These are phyloP conservation scores for Tholera decimalis DNA, from an alignment of 2,888 invertebrate genomes.

Conservation along the genomic window DNA sequence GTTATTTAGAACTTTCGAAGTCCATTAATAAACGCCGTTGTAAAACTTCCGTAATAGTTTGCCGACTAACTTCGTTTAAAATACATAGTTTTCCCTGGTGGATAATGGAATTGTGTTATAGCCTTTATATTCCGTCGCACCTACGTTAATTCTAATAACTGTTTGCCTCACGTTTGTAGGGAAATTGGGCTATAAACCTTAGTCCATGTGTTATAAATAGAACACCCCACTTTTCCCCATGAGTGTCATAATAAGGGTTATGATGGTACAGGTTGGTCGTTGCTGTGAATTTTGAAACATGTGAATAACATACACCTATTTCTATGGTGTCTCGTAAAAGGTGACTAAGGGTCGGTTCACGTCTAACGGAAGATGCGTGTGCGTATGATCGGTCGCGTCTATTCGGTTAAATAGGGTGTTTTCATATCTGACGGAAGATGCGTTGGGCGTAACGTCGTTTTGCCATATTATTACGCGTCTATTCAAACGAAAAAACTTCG, in stretches of 20 bases:
- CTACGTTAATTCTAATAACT: constrained; percentile 53
- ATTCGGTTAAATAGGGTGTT: too few species aligned
- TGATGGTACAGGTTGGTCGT: not conserved
- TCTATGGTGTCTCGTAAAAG: constrained; percentile 4
- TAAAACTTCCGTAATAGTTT: constrained; percentile 57
- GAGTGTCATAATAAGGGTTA: constrained; percentile 42
- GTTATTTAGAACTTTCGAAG: constrained; percentile 52
- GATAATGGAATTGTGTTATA: constrained; percentile 53
- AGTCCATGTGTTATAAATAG: constrained; percentile 19
- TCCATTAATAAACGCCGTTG: constrained; percentile 46
- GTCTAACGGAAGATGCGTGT: too few species aligned
- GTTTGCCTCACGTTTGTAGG: constrained; percentile 42
- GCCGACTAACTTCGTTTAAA: constrained; percentile 38
- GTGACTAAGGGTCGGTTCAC: not conserved
- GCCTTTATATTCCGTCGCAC: constrained; percentile 37
- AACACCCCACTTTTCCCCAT: constrained; percentile 29
- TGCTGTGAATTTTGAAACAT: constrained; percentile 10
- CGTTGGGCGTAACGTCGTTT: too few species aligned
- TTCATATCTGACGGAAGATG: too few species aligned
- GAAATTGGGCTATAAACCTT: constrained; percentile 29
- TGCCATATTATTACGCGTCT: too few species aligned
- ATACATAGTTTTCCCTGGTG: constrained; percentile 37
- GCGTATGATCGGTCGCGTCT: too few species aligned
- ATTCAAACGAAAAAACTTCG: too few species aligned
- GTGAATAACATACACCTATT: constrained; percentile 13